phyloP scores from a whole-genome alignment of 2,888 invertebrate species.

The Drosophila nr. perissopoda region DNA sequence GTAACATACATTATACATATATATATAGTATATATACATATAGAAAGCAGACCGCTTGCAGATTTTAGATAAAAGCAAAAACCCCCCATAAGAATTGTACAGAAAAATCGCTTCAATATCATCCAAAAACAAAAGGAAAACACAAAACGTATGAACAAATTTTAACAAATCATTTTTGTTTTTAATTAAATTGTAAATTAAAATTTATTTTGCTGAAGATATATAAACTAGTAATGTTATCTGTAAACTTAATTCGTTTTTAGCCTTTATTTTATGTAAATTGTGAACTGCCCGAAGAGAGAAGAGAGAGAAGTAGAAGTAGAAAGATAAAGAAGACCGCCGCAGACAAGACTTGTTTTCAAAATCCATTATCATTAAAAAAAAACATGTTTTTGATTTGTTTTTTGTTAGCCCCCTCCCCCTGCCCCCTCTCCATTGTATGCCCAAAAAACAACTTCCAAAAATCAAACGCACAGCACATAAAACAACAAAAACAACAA shows the following conservation, averaged over 20 bases:
- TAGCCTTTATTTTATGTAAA: constrained; percentile 32
- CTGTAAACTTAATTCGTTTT: constrained; percentile 30
- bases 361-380: constrained; percentile 8
- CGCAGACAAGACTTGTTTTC: constrained; percentile 55
- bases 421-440: not conserved
- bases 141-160: constrained; percentile 29
- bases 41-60: constrained; percentile 2
- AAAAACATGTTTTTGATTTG: constrained; percentile 15
- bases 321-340: constrained; percentile 11
- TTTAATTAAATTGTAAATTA: not conserved
- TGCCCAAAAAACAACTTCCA: constrained; percentile 37
- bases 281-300: constrained; percentile 35
- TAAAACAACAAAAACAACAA: constrained; percentile 28
- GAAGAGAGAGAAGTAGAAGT: constrained; percentile 1
- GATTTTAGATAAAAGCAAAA: constrained; percentile 26
- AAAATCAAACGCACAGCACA: constrained; percentile 33
- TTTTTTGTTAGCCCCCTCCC: constrained; percentile 7
- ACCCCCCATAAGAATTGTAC: constrained; percentile 24
- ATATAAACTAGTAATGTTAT: constrained; percentile 25
- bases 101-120: constrained; percentile 57
- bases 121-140: constrained; percentile 8
- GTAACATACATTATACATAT: constrained; percentile 30
- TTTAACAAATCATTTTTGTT: constrained; percentile 3
- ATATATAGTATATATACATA: constrained; percentile 7
- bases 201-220: constrained; percentile 14